Evolutionary conservation across 2,797 vertebrate genomes (phyloP).

Genomic region (Gadopsis bispinosus): DNA sequence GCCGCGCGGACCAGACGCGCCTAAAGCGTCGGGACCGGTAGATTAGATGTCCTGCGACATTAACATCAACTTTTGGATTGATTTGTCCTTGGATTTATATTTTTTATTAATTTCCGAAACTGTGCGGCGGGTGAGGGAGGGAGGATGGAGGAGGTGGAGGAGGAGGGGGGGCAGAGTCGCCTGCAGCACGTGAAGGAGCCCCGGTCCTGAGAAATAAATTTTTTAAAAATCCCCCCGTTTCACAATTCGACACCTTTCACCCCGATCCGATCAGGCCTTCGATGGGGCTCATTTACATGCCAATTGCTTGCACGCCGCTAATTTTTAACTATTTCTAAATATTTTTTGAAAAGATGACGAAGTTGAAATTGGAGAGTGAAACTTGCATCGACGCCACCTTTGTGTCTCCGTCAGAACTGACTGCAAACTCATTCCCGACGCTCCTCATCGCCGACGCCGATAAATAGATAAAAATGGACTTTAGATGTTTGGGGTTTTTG

Average conservation of each 20-base stretch:
- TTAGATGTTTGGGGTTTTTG: neutral
- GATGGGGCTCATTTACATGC: constrained; percentile 83
- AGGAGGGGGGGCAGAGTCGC: constrained; percentile 79
- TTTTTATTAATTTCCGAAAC: constrained; percentile 92
- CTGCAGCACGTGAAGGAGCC: constrained; percentile 68
- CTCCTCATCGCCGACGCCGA: constrained; percentile 27
- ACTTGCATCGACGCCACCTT: constrained; percentile 92
- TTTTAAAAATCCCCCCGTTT: constrained; percentile 34
- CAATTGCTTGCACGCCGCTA: constrained; percentile 66
- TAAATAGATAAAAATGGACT: neutral
- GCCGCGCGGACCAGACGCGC: fast-evolving
- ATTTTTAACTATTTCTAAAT: constrained; percentile 95
- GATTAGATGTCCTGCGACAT: constrained; percentile 53
- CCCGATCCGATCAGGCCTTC: constrained; percentile 71
- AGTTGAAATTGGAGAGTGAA: constrained; percentile 91
- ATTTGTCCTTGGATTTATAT: constrained; percentile 66
- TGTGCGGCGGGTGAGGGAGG: constrained; percentile 39
- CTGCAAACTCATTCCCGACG: constrained; percentile 64
- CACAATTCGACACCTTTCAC: constrained; percentile 36
- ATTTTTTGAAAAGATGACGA: constrained; percentile 99
- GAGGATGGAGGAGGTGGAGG: too few relatives aligned
- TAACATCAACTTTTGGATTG: constrained; percentile 74
- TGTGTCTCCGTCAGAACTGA: constrained; percentile 88
- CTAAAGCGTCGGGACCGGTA: constrained; percentile 72
- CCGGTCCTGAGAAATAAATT: constrained; percentile 64